Conservation (phyloP, 2,797 vertebrate genomes). For the Sebastes hubbsi region DNA sequence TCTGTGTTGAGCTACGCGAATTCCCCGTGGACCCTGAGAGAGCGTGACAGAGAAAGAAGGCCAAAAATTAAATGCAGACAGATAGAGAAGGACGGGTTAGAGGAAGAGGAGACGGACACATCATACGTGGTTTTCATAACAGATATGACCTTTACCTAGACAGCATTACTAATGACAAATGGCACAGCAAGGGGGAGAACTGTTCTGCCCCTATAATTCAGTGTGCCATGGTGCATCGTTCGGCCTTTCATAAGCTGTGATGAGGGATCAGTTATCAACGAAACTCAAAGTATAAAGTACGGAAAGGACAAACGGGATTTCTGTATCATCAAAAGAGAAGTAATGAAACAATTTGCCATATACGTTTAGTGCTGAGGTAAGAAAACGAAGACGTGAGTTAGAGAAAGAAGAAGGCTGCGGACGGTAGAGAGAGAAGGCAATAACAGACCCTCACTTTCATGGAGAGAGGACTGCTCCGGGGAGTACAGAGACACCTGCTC, state of each 20-base stretch:
- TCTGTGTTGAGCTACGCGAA: constrained; percentile 95
- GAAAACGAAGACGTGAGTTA: neutral
- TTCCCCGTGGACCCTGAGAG: constrained; percentile 91
- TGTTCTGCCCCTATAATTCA: constrained; percentile 24
- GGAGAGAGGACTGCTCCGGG: constrained; percentile 92
- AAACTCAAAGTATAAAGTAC: neutral
- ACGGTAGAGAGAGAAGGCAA: constrained; percentile 66
- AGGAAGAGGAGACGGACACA: constrained; percentile 9
- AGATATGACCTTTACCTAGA: constrained; percentile 63
- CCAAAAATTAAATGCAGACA: constrained; percentile 3
- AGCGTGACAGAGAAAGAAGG: constrained; percentile 10
- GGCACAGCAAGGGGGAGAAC: constrained; percentile 15
- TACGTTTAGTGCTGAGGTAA: neutral
- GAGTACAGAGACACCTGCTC: constrained; percentile 92
- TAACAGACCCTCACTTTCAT: constrained; percentile 99
- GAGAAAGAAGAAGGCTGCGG: constrained; percentile 8
- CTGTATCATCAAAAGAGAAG: neutral
- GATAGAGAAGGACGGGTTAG: neutral
- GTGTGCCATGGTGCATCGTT: constrained; percentile 1
- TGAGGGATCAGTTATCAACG: constrained; percentile 10
- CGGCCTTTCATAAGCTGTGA: constrained; percentile 28
- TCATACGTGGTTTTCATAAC: constrained; percentile 57
- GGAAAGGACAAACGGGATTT: constrained; percentile 1
- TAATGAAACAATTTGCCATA: neutral
- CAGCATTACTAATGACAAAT: constrained; percentile 54